Base-by-base conservation (phyloP, 2,113 vertebrate genomes). In the Mormyrus iriodes region DNA sequence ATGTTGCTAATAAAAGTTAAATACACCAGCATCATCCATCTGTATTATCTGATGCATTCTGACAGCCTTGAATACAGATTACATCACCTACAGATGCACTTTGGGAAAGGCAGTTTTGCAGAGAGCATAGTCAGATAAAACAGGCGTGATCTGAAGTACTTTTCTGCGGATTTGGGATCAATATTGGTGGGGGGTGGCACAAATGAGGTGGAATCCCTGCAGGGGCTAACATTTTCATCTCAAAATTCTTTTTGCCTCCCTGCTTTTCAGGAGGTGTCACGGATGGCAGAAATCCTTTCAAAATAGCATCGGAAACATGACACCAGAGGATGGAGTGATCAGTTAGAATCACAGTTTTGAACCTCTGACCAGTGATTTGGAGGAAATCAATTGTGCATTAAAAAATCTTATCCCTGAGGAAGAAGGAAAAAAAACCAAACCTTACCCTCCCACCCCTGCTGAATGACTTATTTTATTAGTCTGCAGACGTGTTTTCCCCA, bases 381-480 rank as follows among this genome's bases (percentile, higher is more conserved):
- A 44, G 35, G 52, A 55, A 83, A 55, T 46, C 8, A n/a, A 21
- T 44, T 83, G 7, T 42, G 79, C 85, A 85, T 49, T 42, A 79
- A 55, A 88, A 82, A 73, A 53, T 39, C 49, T 19, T 53, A 44
- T 48, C 48, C 52, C 21, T 82, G 1, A 82, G 35, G 73, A 17
- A 39, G 73, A 79, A 13, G 12, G 17, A 53, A 53, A 53, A 13
- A 53, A 42, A 49, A 12, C 8, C 3, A 27, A 85, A 53, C 84
- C 13, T 13, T 17, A 27, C 27, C 4, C 51, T 39, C 51, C 10
- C 49, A 8, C 12, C 44, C 42, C 24, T 44, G 52, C 52, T 55
- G 27, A 88, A 69, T 17, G 51, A 65, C 48, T 76, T 88, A 79
- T 82, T 88, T 82, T 44, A 82, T 52, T 52, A 82, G 58, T n/a